Base-by-base conservation (phyloP, 2,888 invertebrate species). In the Ophion slaviceki region DNA sequence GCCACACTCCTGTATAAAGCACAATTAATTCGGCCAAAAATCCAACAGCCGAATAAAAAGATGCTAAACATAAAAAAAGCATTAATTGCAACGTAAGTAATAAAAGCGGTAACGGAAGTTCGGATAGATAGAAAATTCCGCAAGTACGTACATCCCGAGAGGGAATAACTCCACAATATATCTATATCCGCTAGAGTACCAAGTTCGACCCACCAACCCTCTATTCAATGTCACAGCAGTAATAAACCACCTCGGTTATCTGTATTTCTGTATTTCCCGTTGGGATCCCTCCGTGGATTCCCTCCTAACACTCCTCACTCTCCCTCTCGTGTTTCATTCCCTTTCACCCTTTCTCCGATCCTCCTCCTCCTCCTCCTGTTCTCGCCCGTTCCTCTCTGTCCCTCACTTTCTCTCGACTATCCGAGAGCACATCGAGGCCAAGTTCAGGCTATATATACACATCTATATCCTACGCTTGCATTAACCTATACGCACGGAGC, bases 211-310 rank as follows among this genome's bases (percentile, higher is more conserved):
- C 88, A 88, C 88, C 92, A 90, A 90, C 92, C 91, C 91, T 87
- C 91, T 89, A 90, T 92, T 92, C 91, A 91, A 91, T 92, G 92
- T 92, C 92, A 90, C 90, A 90, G 92, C 91, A 92, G 93, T 92
- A 93, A 93, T 91, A 93, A 92, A 93, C 92, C 93, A 90, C 90
- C 91, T 89, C 91, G 89, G 91, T 91, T 93, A 91, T 93, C 92
- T 90, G 92, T 92, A 92, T 92, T 92, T 93, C 92, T 93, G 92
- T 92, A 92, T 93, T 93, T 93, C 92, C 93, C 93, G 92, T 92
- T 89, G 92, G 92, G 90, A 91, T 91, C 91, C 90, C 84, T 84
- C 91, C 76, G 47, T 71, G 59, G 45, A 53, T 70, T 84, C 75
- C 78, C 72, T 86, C 78, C 85, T 71, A 74, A 45, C 67, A 64